Conservation (phyloP, 2,888 invertebrate species). For the Argynnis bischoffii region DNA sequence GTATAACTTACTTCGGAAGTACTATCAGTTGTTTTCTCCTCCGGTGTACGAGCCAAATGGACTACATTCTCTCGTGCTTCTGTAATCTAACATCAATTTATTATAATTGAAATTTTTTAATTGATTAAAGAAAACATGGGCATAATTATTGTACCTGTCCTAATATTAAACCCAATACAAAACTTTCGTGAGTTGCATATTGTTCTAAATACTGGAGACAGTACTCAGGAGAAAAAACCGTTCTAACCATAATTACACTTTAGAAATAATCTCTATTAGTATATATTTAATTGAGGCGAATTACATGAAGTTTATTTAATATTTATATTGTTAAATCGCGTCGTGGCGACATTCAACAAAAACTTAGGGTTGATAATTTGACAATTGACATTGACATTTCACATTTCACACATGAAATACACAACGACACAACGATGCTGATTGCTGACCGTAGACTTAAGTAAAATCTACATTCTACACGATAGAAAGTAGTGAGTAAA, state of each 20-base stretch:
- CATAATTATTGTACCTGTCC: conserved; percentile 85
- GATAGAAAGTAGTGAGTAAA: no score
- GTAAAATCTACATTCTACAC: not conserved
- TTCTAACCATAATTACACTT: conserved; percentile 83
- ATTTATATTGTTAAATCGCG: conserved; percentile 29
- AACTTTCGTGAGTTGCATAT: conserved; percentile 83
- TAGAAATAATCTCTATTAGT: not conserved
- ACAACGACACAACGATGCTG: not conserved
- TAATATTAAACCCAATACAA: conserved; percentile 88
- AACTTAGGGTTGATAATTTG: conserved; percentile 10
- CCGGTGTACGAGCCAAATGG: conserved; percentile 90
- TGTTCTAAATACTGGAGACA: conserved; percentile 86
- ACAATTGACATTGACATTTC: conserved; percentile 6
- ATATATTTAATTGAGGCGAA: not conserved
- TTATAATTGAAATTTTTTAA: not conserved
- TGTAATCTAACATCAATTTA: conserved; percentile 76
- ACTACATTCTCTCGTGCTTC: conserved; percentile 88
- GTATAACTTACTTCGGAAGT: conserved; percentile 59
- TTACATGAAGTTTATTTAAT: conserved; percentile 21
- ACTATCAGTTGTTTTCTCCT: conserved; percentile 67
- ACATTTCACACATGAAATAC: not conserved
- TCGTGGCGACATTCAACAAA: conserved; percentile 31
- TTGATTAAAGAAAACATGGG: not conserved
- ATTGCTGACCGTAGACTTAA: not conserved
- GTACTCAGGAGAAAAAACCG: conserved; percentile 86